Evolutionary conservation across 1,140 invertebrate species (phyloP).

Genomic region (Drosophila saltans): DNA sequence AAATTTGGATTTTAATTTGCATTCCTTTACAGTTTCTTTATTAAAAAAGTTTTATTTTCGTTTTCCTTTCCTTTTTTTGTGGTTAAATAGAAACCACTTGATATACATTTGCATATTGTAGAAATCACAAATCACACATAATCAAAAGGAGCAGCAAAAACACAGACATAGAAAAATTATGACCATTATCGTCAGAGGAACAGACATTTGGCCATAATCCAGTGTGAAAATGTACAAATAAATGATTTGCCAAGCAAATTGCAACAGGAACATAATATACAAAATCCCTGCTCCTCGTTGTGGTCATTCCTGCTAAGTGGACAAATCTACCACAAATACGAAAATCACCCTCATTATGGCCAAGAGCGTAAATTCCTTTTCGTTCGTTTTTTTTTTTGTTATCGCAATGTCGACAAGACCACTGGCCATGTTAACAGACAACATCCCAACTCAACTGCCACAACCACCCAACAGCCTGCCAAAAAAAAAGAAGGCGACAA

Average conservation of each 20-base stretch:
- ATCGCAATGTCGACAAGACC: conserved; percentile 78
- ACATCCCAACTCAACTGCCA: conserved; percentile 37
- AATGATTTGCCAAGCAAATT: conserved; percentile 79
- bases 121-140: conserved; percentile 65
- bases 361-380: conserved; percentile 66
- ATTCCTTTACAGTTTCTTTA: conserved; percentile 57
- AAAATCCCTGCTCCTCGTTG: conserved; percentile 26
- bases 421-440: conserved; percentile 78
- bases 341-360: conserved; percentile 83
- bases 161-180: conserved; percentile 77
- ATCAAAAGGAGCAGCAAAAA: conserved; percentile 18
- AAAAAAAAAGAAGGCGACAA: conserved; percentile 63
- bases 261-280: conserved; percentile 58
- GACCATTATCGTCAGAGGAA: conserved; percentile 69
- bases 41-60: conserved; percentile 67
- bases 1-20: conserved; percentile 60
- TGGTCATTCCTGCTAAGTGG: conserved; percentile 80
- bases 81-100: conserved; percentile 56
- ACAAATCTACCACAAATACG: conserved; percentile 83
- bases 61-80: neutral
- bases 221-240: conserved; percentile 81
- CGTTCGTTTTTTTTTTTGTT: conserved; percentile 31
- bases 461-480: conserved; percentile 30
- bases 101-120: conserved; percentile 36
- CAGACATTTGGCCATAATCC: conserved; percentile 62